Percentiles rank a stretch among this genome's conserved stretches.
Conservation (phyloP, 2,113 vertebrate species). For the Willisornis vidua region DNA sequence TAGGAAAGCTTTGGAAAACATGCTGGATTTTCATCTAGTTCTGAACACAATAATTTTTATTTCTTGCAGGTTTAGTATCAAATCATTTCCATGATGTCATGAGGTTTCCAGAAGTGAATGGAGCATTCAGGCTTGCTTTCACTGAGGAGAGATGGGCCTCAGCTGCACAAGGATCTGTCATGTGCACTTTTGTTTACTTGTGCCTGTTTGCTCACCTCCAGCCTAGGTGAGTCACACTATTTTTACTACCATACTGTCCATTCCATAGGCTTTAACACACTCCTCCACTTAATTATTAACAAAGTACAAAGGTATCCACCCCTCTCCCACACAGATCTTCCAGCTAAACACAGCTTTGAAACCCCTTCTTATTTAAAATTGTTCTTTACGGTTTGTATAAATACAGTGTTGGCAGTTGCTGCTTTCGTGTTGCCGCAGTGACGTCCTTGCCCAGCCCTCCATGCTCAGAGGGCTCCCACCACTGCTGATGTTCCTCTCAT, state of each 20-base stretch:
- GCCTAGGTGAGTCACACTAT: constrained; percentile 30
- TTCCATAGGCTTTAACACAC: constrained; percentile 48
- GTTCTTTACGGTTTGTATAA: constrained; percentile 23
- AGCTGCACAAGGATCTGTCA: neutral
- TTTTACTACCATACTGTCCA: constrained; percentile 53
- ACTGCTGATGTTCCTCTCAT: neutral
- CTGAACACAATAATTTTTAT: neutral
- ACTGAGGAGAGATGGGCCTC: neutral
- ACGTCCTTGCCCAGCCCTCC: neutral
- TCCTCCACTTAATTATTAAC: constrained; percentile 62
- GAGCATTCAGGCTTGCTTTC: neutral
- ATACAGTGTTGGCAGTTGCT: neutral
- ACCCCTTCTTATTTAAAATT: constrained; percentile 35
- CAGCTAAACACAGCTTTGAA: constrained; percentile 38
- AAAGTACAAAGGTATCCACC: constrained; percentile 60
- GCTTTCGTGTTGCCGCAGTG: neutral
- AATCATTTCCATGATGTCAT: neutral
- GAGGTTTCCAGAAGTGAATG: neutral
- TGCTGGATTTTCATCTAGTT: neutral
- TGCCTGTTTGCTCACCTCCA: constrained; percentile 40
- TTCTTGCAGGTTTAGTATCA: neutral
- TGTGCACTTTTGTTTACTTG: constrained; percentile 42
- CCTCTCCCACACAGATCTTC: constrained; percentile 62
- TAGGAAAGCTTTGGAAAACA: neutral
- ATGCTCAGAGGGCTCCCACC: neutral